Evolutionary conservation across 2,113 vertebrate genomes (phyloP).

Genomic region (Cisticola juncidis): DNA sequence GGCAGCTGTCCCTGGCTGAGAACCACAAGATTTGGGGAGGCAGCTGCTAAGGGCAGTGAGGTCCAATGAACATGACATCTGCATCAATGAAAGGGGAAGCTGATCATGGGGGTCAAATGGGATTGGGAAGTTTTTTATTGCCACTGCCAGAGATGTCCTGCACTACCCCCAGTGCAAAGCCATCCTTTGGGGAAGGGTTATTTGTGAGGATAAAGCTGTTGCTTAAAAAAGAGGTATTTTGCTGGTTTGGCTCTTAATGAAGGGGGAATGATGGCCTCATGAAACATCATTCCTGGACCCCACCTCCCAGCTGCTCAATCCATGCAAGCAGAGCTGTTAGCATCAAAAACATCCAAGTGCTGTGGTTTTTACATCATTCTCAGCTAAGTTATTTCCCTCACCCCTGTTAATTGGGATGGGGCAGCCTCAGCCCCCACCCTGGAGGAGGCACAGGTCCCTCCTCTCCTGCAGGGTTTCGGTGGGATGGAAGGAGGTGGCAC

Average conservation of each 20-base stretch:
- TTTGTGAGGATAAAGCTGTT: background rate
- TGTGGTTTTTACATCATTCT: background rate
- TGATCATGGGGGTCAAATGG: fast-evolving
- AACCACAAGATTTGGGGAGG: background rate
- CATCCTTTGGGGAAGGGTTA: background rate
- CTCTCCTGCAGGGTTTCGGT: background rate
- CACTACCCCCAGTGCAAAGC: background rate
- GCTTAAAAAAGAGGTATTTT: background rate
- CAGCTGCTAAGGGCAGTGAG: background rate
- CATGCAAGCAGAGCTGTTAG: background rate
- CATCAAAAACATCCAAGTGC: background rate
- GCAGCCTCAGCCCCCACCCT: background rate
- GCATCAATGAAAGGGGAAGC: background rate
- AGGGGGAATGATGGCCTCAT: background rate
- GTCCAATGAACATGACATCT: background rate
- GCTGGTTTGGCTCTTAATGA: background rate
- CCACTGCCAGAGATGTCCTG: background rate
- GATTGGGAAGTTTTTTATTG: fast-evolving
- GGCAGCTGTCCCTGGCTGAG: background rate
- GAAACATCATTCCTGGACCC: background rate
- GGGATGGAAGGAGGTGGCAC: background rate
- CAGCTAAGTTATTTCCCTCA: background rate
- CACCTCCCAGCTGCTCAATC: background rate
- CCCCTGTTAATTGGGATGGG: background rate
- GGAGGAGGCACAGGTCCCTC: background rate